Percentiles rank a stretch among this genome's conserved stretches.
phyloP scores from a whole-genome alignment of 2,888 invertebrate species.

The Macrophya annulata region DNA sequence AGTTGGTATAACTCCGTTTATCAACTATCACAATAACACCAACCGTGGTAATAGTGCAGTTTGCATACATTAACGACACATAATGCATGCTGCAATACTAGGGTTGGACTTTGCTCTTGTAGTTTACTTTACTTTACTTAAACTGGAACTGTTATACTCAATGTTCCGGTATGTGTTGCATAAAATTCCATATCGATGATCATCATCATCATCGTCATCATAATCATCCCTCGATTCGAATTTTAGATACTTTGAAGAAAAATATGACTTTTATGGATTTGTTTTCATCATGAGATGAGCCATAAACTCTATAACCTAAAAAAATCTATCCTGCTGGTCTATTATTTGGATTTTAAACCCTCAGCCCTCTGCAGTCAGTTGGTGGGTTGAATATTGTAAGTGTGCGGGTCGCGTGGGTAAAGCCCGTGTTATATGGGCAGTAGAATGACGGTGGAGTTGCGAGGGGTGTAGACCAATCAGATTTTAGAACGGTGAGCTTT shows the following conservation, averaged over 20 bases:
- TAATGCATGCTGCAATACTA: neutral
- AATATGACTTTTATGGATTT: too few relatives aligned
- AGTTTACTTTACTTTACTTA: neutral
- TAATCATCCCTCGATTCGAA: neutral
- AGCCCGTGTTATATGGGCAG: slow-evolving; percentile 59
- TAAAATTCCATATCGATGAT: neutral
- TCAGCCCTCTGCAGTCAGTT: neutral
- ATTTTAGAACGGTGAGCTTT: slow-evolving; percentile 59
- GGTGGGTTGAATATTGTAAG: slow-evolving; percentile 12
- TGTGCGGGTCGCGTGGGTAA: slow-evolving; percentile 48
- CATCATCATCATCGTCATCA: too few relatives aligned
- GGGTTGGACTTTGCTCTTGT: neutral
- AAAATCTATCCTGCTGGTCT: slow-evolving; percentile 35
- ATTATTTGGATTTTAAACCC: slow-evolving; percentile 21
- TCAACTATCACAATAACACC: slow-evolving; percentile 2
- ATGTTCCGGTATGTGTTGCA: neutral
- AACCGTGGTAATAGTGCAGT: slow-evolving; percentile 34
- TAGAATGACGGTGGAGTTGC: slow-evolving; percentile 10
- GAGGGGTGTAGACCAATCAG: slow-evolving; percentile 64
- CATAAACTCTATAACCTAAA: neutral
- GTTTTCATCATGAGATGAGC: too few relatives aligned
- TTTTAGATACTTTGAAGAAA: neutral
- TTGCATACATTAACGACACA: slow-evolving; percentile 32
- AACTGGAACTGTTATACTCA: neutral
- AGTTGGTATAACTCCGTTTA: slow-evolving; percentile 16